Conservation (phyloP, 1,140 invertebrate species). For the Drosophila mojavensis region DNA sequence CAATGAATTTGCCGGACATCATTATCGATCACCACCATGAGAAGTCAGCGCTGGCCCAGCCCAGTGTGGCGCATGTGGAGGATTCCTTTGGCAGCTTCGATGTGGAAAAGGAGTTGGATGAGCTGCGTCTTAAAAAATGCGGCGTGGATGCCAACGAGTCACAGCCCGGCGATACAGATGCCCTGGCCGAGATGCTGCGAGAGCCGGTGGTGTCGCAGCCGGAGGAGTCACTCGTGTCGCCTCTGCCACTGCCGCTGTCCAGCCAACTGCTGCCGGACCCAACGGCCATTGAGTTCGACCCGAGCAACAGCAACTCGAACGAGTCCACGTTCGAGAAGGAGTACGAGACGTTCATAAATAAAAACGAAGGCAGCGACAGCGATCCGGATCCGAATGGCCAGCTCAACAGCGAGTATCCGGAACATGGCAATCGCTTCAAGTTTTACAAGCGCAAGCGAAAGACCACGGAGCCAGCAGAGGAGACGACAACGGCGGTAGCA, state of each 20-base stretch:
- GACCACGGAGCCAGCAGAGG: slow-evolving; percentile 37
- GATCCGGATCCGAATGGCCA: slow-evolving; percentile 30
- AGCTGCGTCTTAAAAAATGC: slow-evolving; percentile 62
- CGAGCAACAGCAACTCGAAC: slow-evolving; percentile 70
- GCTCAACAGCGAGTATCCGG: slow-evolving; percentile 17
- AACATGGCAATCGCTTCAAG: slow-evolving; percentile 63
- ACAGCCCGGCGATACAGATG: slow-evolving; percentile 37
- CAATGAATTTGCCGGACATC: slow-evolving; percentile 78
- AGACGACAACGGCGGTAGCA: neutral
- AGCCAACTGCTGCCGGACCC: slow-evolving; percentile 35
- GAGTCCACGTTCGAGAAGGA: slow-evolving; percentile 77
- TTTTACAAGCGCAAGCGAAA: slow-evolving; percentile 75
- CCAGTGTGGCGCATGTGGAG: slow-evolving; percentile 29
- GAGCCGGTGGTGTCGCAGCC: slow-evolving; percentile 12
- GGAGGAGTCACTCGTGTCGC: neutral
- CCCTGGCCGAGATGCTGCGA: slow-evolving; percentile 59
- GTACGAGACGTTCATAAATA: slow-evolving; percentile 79
- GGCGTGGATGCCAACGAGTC: slow-evolving; percentile 13
- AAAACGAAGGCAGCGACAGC: slow-evolving; percentile 53
- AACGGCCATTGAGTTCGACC: slow-evolving; percentile 52
- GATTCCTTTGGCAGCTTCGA: slow-evolving; percentile 73
- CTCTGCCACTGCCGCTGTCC: slow-evolving; percentile 8
- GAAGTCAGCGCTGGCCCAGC: slow-evolving; percentile 40
- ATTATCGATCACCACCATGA: slow-evolving; percentile 78
- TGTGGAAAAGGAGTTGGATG: slow-evolving; percentile 80